These are phyloP conservation scores for Aradus depressus DNA, from an alignment of 2,888 invertebrate species.

Conservation along the genomic window DNA sequence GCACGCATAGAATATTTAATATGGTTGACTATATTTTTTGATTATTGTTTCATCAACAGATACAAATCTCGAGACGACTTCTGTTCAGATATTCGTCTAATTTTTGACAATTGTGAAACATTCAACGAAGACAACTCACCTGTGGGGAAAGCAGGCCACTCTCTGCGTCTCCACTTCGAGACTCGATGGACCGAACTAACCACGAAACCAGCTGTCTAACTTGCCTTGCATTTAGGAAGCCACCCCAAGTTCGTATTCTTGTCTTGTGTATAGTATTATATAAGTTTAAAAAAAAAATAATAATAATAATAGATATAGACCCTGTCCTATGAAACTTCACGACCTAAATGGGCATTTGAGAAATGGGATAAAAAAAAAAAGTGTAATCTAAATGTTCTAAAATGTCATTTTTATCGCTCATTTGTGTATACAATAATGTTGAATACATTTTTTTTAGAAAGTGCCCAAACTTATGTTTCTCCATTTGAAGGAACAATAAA, in stretches of 20 bases:
- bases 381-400: too few relatives aligned
- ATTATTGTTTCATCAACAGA: constrained; percentile 42
- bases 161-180: constrained; percentile 86
- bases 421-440: constrained; percentile 4
- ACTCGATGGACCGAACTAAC: constrained; percentile 67
- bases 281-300: too few relatives aligned
- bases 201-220: constrained; percentile 23
- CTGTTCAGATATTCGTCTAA: constrained; percentile 80
- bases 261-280: too few relatives aligned
- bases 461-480: too few relatives aligned
- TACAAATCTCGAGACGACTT: constrained; percentile 91
- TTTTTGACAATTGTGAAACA: constrained; percentile 94
- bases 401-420: constrained; percentile 7
- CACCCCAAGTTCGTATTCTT: too few relatives aligned
- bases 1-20: too few relatives aligned
- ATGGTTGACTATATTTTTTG: not conserved
- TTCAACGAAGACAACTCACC: constrained; percentile 98
- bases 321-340: too few relatives aligned
- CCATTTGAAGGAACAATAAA: too few relatives aligned
- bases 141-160: constrained; percentile 91
- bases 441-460: constrained; percentile 10
- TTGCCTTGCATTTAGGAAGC: too few relatives aligned
- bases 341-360: too few relatives aligned
- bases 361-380: too few relatives aligned
- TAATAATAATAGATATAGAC: too few relatives aligned